Evolutionary conservation across 2,113 vertebrate genomes (phyloP), one percentile per base, ranked within the genome.

Genomic region (Oxygymnocypris stewartii): DNA sequence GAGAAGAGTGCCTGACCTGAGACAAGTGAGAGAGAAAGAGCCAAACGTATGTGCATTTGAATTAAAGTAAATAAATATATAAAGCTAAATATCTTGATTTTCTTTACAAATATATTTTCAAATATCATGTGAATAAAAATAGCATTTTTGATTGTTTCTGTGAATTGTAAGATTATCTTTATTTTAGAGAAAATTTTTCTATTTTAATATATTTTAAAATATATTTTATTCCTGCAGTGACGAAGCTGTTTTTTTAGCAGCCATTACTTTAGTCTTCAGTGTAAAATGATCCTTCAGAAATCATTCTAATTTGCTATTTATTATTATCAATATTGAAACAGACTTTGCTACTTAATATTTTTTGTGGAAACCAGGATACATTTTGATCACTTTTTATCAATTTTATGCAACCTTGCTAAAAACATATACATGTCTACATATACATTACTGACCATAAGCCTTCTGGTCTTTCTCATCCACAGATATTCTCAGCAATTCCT

Each of bases 401-500:
- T 74, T 37, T 4, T 23, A 74, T 23, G 10, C 11, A 35, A n/a
- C 31, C 37, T 23, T n/a, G 11, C 18, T 23, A 31, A 74, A 74
- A 74, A 74, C 4, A 18, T n/a, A n/a, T 75, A 37, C 35, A 37
- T 37, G 2, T 37, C 35, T 37, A 31, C 28, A 31, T 31, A 31
- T 31, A 31, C 49, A 37, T 44, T n/a, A 44, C 40, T 13, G 7
- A 31, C 51, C 31, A 6, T n/a, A 63, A 65, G 12, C 28, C 2
- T 59, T 63, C 40, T 71, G 28, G 82, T 35, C 79, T 28, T 86
- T 90, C 87, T 91, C 73, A 86, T 31, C 88, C 90, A 84, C 95
- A 99, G 97, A 94, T 98, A 93, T 99, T 99, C 89, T 96, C 97
- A 4, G 92, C 95, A 23, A 95, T 99, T 87, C 97, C 97, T 92